Base-by-base conservation (phyloP, 1,140 invertebrate genomes). In the Dufourea novaeangliae region DNA sequence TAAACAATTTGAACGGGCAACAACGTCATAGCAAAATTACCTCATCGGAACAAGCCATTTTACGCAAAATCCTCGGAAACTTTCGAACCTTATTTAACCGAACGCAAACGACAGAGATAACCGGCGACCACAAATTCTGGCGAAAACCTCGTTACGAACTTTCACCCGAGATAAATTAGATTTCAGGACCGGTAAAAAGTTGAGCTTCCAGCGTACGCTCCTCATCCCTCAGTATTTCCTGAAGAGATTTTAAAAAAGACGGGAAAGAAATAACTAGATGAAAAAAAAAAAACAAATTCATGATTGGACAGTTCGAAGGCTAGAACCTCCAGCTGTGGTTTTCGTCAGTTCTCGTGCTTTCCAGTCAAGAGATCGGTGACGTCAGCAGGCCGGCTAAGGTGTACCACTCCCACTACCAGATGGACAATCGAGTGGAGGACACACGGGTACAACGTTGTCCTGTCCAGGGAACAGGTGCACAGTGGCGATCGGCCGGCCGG, bases 381-480 rank as follows among this genome's bases (percentile, higher is more conserved):
- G 84, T 85, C 71, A 82, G 25, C 41, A n/a, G 27, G 29, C 56
- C 66, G 72, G 8, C 69, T 41, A 44, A 84, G 72, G 74, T 75
- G 80, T 17, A 41, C 50, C 71, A 70, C 84, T 86, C 84, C 84
- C 83, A 86, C 84, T 79, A 80, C 66, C 20, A 11, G 14, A 54
- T 79, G 52, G 59, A 64, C 61, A 62, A 72, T 67, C 57, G 59
- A 71, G 41, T 29, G 67, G 56, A 59, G 74, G n/a, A n/a, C n/a
- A 83, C 46, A 69, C 61, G 29, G 50, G 52, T 41, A 74, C 54
- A n/a, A 52, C 34, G 46, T 69, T 54, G 77, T 61, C 62, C 63
- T 57, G 41, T 50, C 54, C 37, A 56, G 73, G 79, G 41, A 84
- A 84, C 86, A 86, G 86, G 86, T 86, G 84, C 75, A 84, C 64